A percentile compares a stretch with the other conserved stretches of the same genome.
phyloP scores from a whole-genome alignment of 2,888 invertebrate genomes.

The Eupithecia subfuscata region DNA sequence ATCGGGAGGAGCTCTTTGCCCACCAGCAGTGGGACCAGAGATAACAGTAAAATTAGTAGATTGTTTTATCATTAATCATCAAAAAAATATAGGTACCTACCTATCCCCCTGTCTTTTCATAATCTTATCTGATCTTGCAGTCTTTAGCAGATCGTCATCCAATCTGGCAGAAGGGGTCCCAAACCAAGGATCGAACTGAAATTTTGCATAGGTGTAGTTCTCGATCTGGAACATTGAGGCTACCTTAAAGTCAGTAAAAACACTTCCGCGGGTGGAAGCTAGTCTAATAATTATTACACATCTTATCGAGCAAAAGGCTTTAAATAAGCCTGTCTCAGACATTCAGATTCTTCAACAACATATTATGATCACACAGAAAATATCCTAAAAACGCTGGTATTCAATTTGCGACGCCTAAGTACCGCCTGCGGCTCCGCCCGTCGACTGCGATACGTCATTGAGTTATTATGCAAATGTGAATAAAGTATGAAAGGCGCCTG shows the following conservation, averaged over 20 bases:
- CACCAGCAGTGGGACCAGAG: not conserved
- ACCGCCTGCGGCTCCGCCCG: not conserved
- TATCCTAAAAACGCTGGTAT: not conserved
- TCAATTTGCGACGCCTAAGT: slow-evolving; percentile 3
- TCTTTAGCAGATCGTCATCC: too few species aligned
- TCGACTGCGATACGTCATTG: slow-evolving; percentile 37
- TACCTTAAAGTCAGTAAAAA: too few species aligned
- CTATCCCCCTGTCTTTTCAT: too few species aligned
- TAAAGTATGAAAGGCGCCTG: slow-evolving; percentile 18
- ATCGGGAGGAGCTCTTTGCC: not conserved
- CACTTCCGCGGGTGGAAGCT: too few species aligned
- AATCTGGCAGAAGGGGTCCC: too few species aligned
- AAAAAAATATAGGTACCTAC: too few species aligned
- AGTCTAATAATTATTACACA: not conserved
- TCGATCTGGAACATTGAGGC: too few species aligned
- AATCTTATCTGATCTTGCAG: too few species aligned
- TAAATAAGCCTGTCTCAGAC: not conserved
- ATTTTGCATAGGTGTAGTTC: too few species aligned
- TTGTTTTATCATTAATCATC: too few species aligned
- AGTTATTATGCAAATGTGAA: slow-evolving; percentile 37
- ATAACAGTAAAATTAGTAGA: not conserved
- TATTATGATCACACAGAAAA: not conserved
- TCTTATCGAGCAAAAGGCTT: not conserved
- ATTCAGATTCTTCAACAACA: not conserved
- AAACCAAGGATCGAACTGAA: too few species aligned